Percentiles rank a stretch among this genome's conserved stretches.
phyloP scores from a whole-genome alignment of 2,888 invertebrate genomes.

The Polylopha cassiicola region DNA sequence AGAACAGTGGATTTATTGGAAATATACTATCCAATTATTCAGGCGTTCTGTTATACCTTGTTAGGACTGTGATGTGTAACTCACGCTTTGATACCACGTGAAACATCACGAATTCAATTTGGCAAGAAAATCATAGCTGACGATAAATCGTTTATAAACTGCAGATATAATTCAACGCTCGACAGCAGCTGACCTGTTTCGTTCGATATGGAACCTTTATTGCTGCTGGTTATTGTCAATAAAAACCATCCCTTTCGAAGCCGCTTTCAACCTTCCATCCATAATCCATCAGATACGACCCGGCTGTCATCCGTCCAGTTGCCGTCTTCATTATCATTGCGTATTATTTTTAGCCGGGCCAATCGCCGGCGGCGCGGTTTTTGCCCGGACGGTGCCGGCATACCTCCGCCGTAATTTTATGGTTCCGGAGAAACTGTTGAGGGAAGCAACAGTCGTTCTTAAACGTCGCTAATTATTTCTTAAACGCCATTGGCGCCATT shows the following conservation, averaged over 20 bases:
- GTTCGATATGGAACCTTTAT: no score
- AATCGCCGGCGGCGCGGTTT: conserved; percentile 47
- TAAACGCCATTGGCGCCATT: conserved; percentile 54
- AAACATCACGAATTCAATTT: no score
- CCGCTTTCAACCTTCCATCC: conserved; percentile 23
- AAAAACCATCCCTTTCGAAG: no score
- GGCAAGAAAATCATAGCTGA: no score
- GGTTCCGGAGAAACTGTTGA: conserved; percentile 64
- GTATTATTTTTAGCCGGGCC: conserved; percentile 50
- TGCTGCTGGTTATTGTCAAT: no score
- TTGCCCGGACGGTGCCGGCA: conserved; percentile 41
- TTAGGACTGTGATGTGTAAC: no score
- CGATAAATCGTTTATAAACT: not conserved
- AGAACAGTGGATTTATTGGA: conserved; percentile 1
- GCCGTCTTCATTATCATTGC: conserved; percentile 50
- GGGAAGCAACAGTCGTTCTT: conserved; percentile 48
- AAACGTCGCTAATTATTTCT: conserved; percentile 51
- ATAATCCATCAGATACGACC: conserved; percentile 36
- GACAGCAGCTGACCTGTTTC: no score
- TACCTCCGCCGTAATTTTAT: conserved; percentile 56
- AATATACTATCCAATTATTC: conserved; percentile 2
- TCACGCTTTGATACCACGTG: no score
- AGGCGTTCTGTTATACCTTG: not conserved
- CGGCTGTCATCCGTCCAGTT: conserved; percentile 48
- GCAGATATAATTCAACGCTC: not conserved